Evolutionary conservation across 2,888 invertebrate genomes (phyloP), one percentile per base, ranked within the genome.

Genomic region (Melanostoma scalare): DNA sequence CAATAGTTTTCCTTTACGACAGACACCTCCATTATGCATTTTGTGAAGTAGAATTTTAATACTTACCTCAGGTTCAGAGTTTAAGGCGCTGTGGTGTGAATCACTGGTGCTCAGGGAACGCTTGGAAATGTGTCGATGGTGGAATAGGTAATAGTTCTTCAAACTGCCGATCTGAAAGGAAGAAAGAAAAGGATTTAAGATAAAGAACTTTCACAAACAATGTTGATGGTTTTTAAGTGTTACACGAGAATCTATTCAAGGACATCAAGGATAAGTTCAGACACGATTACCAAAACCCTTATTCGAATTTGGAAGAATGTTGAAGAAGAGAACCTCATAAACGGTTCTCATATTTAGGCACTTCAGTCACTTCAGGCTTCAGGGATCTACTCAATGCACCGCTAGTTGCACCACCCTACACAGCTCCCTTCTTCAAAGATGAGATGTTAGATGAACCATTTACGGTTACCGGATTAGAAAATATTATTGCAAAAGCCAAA

Each of bases 151-250:
- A 92, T 95, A 97, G 87, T 95, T 94, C 89, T 95, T 95, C 89
- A 98, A 92, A 82, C 96, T 94, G 85, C 97, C 97, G 90, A 98
- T 97, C 98, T 98, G 94, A 89, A 93, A 92, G 89, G 89, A 88
- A 87, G 75, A 67, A 52, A 65, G 74, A 60, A 84, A 48, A 68
- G 36, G 9, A 0, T 5, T 8, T 20, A 4, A 48, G 1, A 36
- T 56, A 31, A 36, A 30, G 8, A 9, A 9, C 3, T 42, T 46
- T 4, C 1, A n/a, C 6, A 8, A 42, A 42, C 6, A 42, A 42
- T 9, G 10, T 48, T 10, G 44, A 46, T n/a, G n/a, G 44, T 46
- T 10, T 46, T 46, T 46, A 6, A 56, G 20, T 40, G 36, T 30
- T 38, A 31, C 38, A 52, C 33, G n/a, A n/a, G 9, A 35, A 36